Evolutionary conservation across 2,113 vertebrate genomes (phyloP).

Genomic region (Cochlearius cochlearius): DNA sequence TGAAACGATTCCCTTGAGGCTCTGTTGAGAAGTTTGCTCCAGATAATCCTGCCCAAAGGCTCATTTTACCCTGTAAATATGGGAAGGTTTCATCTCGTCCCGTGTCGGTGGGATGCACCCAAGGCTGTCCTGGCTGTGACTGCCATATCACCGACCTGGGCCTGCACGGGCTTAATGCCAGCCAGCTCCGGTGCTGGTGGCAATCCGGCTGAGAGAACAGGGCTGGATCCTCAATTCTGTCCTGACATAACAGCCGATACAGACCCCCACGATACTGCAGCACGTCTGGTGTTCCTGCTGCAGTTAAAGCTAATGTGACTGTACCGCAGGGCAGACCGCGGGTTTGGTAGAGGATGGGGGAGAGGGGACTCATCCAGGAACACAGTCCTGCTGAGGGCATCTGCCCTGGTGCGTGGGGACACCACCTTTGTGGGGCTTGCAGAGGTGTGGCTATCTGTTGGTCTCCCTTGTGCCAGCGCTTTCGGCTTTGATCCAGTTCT

Average conservation of each 20-base stretch:
- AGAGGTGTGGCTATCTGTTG: not conserved
- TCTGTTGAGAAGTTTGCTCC: not conserved
- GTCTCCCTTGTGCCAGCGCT: not conserved
- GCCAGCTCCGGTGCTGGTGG: not conserved
- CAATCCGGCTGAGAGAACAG: not conserved
- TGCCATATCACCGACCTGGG: not conserved
- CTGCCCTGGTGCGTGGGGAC: not conserved
- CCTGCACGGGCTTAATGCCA: not conserved
- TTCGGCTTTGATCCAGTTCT: not conserved
- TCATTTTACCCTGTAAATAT: not conserved
- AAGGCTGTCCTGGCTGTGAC: not conserved
- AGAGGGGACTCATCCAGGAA: not conserved
- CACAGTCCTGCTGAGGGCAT: not conserved
- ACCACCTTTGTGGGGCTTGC: not conserved
- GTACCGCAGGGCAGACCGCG: rapidly evolving
- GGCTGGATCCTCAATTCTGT: not conserved
- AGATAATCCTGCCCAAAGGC: conserved; percentile 2
- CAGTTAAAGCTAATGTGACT: not conserved
- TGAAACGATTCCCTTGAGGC: not conserved
- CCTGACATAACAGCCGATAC: not conserved
- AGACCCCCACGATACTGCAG: not conserved
- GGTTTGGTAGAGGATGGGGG: not conserved
- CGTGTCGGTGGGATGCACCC: not conserved
- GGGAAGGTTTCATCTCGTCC: not conserved
- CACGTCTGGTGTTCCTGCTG: not conserved